phyloP scores from a whole-genome alignment of 2,888 invertebrate species.

The Ecliptopera silaceata region DNA sequence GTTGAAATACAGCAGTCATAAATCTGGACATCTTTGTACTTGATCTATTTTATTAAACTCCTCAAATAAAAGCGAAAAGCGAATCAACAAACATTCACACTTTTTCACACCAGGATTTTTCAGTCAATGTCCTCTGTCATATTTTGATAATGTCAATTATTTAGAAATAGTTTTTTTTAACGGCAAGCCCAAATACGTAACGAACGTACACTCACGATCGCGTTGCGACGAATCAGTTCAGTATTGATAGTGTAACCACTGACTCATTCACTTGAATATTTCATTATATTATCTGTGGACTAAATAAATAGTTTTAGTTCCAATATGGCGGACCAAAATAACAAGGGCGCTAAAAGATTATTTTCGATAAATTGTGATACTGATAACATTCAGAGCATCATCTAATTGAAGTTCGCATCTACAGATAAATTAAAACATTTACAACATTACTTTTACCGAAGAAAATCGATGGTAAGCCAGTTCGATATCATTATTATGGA shows the following conservation, averaged over 20 bases:
- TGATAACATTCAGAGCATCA: conserved; percentile 47
- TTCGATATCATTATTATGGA: conserved; percentile 7
- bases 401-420: conserved; percentile 42
- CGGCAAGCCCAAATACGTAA: too few species aligned
- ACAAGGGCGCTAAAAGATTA: conserved; percentile 81
- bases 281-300: background rate
- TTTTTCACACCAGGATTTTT: too few species aligned
- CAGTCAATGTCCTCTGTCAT: too few species aligned
- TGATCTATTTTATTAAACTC: too few species aligned
- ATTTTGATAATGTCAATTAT: too few species aligned
- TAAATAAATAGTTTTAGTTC: conserved; percentile 3
- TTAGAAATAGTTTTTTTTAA: too few species aligned
- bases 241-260: too few species aligned
- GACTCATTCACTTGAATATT: too few species aligned
- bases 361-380: conserved; percentile 56
- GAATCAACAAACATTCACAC: too few species aligned
- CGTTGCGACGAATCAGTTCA: too few species aligned
- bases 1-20: conserved; percentile 60
- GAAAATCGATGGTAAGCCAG: conserved; percentile 44
- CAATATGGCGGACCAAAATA: conserved; percentile 81
- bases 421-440: conserved; percentile 41
- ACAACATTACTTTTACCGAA: conserved; percentile 32
- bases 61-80: too few species aligned
- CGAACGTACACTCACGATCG: too few species aligned
- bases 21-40: conserved; percentile 56